Conservation (phyloP, 2,888 invertebrate genomes). For the Himalopsyche kuldschensis region DNA sequence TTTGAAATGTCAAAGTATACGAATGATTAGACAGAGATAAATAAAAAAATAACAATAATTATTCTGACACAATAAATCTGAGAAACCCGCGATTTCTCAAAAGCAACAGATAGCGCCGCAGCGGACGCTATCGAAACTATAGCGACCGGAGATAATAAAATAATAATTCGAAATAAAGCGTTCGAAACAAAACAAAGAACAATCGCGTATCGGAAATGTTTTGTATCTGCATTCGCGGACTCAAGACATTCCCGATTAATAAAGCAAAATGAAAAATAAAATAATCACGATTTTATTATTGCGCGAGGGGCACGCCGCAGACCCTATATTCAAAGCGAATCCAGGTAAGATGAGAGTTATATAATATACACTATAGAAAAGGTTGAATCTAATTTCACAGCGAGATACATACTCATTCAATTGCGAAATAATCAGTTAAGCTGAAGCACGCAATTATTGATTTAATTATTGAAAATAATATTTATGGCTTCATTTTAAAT, state of each 20-base stretch:
- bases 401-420: no score
- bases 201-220: background rate
- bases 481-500: no score
- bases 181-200: background rate
- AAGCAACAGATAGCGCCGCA: background rate
- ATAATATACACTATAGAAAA: background rate
- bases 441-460: no score
- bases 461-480: no score
- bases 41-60: background rate
- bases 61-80: background rate
- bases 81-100: background rate
- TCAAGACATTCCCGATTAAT: slow-evolving; percentile 8
- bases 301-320: background rate
- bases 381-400: background rate
- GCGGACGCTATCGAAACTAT: background rate
- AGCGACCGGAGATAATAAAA: background rate
- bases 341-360: background rate
- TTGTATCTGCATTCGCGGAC: background rate
- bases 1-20: background rate
- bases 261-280: slow-evolving; percentile 17
- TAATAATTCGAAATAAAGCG: background rate
- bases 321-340: background rate
- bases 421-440: no score
- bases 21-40: background rate
- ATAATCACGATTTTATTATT: slow-evolving; percentile 24